These are phyloP conservation scores for Sminthurinus aureus DNA, from an alignment of 2,888 invertebrate genomes.

Conservation along the genomic window DNA sequence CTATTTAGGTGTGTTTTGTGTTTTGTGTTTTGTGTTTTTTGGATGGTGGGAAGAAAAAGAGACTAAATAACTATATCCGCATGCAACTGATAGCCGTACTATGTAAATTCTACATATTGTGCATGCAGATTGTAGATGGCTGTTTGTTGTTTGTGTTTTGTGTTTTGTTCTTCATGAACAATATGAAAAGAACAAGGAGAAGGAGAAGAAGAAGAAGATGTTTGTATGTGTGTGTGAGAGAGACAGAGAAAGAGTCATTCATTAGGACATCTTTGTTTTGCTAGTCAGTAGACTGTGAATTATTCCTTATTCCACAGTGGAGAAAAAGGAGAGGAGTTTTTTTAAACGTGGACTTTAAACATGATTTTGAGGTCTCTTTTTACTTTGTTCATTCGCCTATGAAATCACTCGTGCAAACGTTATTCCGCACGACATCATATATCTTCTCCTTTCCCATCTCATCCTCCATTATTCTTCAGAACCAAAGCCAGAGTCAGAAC, in stretches of 20 bases:
- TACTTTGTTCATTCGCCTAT: conserved; percentile 52
- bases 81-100: not conserved
- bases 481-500: too few relatives aligned
- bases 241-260: conserved; percentile 48
- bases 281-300: conserved; percentile 52
- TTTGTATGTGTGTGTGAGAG: not conserved
- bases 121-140: not conserved
- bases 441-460: conserved; percentile 32
- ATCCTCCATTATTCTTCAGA: conserved; percentile 34
- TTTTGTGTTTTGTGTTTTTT: not conserved
- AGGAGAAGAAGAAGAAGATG: not conserved
- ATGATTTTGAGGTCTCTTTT: conserved; percentile 49
- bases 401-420: conserved; percentile 56
- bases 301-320: conserved; percentile 48
- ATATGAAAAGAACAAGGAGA: not conserved
- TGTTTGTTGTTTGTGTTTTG: too few relatives aligned
- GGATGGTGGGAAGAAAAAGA: conserved; percentile 19
- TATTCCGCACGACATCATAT: conserved; percentile 49
- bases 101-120: not conserved
- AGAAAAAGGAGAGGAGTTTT: conserved; percentile 31
- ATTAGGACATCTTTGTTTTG: conserved; percentile 55
- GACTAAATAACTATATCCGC: conserved; percentile 3
- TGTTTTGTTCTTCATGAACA: not conserved
- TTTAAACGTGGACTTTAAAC: conserved; percentile 42
- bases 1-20: not conserved